Evolutionary conservation across 2,888 invertebrate species (phyloP), one percentile per base, ranked within the genome.

Genomic region (Xiphydria camelus): DNA sequence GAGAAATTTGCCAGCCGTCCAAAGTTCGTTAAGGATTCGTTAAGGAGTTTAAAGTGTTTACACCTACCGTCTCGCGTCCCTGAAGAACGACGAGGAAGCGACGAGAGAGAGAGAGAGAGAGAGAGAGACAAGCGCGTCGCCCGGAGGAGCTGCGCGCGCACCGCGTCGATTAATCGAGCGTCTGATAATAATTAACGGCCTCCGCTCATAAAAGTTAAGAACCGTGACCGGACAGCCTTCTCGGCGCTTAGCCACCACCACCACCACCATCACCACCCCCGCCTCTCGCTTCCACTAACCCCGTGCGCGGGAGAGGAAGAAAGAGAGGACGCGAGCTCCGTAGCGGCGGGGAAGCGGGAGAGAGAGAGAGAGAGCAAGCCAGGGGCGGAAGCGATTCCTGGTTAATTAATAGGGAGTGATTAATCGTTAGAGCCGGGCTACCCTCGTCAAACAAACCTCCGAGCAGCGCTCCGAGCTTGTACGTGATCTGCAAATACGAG

Each of bases 391-490:
- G 45, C 57, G 58, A 66, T 64, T 61, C 54, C 18, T 17, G 59
- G 68, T 68, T 70, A 72, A 72, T 70, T 72, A 70, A 70, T 71
- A 66, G 63, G 61, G 53, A 64, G 62, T 66, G 66, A 71, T 70
- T 71, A 72, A 72, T 71, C 67, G 68, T 58, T 55, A 43, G 60
- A 60, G 61, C 45, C 49, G 39, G 41, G 53, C 43, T 59, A 70
- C 67, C 66, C 70, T 70, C 64, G 64, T 70, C 70, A 69, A 70
- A 72, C 66, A 64, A 66, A 64, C 60, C 63, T 62, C 53, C 53
- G 56, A 57, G 61, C 57, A 43, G 40, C 46, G 55, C 59, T 51
- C 46, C 45, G 44, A 53, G 58, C 54, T 58, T 57, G 59, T 61
- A 61, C 64, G 61, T 62, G 67, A 69, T 68, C 65, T 60, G 62